phyloP scores from a whole-genome alignment of 2,888 invertebrate species.

The Slavum lentiscoides region DNA sequence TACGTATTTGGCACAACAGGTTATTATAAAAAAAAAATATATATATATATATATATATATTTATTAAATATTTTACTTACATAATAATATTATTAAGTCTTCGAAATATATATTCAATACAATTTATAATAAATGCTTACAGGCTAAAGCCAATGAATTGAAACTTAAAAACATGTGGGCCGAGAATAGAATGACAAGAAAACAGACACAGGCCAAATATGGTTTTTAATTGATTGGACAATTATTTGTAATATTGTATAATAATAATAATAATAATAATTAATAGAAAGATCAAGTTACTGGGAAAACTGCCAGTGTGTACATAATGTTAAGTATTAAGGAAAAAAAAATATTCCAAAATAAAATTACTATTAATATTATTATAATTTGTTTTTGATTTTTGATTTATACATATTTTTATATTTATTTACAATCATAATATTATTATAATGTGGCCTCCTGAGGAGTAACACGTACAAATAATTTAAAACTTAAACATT shows the following conservation, averaged over 20 bases:
- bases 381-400: background rate
- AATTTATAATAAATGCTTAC: slow-evolving; percentile 59
- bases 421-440: slow-evolving; percentile 25
- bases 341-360: background rate
- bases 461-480: slow-evolving; percentile 4
- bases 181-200: slow-evolving; percentile 77
- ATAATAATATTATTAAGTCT: background rate
- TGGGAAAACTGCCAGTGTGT: background rate
- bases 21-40: slow-evolving; percentile 57
- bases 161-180: slow-evolving; percentile 95
- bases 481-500: slow-evolving; percentile 9
- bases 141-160: slow-evolving; percentile 93
- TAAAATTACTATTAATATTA: background rate
- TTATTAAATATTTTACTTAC: slow-evolving; percentile 2
- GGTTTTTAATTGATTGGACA: slow-evolving; percentile 72
- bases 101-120: background rate
- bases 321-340: background rate
- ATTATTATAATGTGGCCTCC: background rate
- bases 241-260: background rate
- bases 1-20: slow-evolving; percentile 86
- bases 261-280: background rate
- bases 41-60: background rate
- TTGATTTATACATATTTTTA: slow-evolving; percentile 7
- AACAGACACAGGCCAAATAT: slow-evolving; percentile 93
- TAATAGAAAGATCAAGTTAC: background rate